A percentile compares a stretch with the other conserved stretches of the same genome.
These are phyloP conservation scores for Coreoperca whiteheadi DNA, from an alignment of 2,113 vertebrate species.

Conservation along the genomic window DNA sequence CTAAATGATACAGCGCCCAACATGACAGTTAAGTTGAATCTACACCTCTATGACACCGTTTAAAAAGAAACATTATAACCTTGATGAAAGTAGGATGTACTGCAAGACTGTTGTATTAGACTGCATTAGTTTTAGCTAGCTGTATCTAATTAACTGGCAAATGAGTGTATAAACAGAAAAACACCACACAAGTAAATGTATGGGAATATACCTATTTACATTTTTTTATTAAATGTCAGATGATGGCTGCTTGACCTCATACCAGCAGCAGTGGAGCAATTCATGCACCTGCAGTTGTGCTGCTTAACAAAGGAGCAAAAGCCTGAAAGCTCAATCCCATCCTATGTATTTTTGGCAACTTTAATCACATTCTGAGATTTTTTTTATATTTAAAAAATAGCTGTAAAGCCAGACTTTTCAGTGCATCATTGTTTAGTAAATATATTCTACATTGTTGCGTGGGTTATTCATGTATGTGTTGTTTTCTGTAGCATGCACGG, in stretches of 20 bases:
- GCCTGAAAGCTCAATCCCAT: conserved; percentile 16
- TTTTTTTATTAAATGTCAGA: too few relatives aligned
- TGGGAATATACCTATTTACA: too few relatives aligned
- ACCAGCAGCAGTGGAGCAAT: conserved; percentile 24
- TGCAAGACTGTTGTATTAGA: background rate
- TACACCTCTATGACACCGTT: background rate
- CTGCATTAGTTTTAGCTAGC: too few relatives aligned
- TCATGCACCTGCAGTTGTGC: conserved; percentile 49
- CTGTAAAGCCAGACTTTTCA: background rate
- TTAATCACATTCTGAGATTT: background rate
- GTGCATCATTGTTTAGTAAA: background rate
- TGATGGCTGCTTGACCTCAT: conserved; percentile 66
- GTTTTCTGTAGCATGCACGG: conserved; percentile 69
- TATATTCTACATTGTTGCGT: background rate
- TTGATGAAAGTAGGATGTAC: background rate
- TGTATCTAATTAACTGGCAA: background rate
- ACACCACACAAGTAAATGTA: too few relatives aligned
- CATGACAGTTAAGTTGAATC: too few relatives aligned
- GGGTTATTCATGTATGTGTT: conserved; percentile 23
- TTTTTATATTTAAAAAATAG: background rate
- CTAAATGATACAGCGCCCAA: background rate
- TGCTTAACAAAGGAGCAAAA: conserved; percentile 47
- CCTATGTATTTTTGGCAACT: background rate
- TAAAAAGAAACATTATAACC: background rate
- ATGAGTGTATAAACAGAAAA: background rate